Evolutionary conservation across 2,113 vertebrate species (phyloP).

Genomic region (Tupaia tana): DNA sequence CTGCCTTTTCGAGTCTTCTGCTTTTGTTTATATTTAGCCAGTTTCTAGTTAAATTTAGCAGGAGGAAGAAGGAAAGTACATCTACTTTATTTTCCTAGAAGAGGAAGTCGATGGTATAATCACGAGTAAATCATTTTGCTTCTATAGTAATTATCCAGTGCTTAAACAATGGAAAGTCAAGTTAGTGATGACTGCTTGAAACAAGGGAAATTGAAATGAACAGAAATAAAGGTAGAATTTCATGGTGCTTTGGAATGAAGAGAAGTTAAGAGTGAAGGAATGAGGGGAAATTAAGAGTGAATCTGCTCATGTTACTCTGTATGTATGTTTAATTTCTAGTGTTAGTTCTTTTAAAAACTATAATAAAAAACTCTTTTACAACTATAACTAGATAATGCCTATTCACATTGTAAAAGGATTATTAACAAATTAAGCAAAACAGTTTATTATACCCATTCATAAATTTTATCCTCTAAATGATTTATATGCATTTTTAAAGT

Average conservation of each 20-base stretch:
- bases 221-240: neutral
- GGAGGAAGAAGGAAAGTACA: neutral
- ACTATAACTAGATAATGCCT: conserved; percentile 1
- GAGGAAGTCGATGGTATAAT: neutral
- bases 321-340: neutral
- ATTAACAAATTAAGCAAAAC: conserved; percentile 12
- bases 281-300: conserved; percentile 16
- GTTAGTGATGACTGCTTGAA: neutral
- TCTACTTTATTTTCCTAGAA: neutral
- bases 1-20: neutral
- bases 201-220: neutral
- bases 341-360: neutral
- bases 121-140: neutral
- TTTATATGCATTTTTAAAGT: neutral
- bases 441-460: conserved; percentile 24
- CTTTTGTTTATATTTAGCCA: neutral
- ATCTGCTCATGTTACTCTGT: neutral
- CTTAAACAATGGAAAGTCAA: neutral
- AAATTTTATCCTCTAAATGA: neutral
- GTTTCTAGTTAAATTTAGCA: neutral
- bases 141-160: neutral
- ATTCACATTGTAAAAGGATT: conserved; percentile 7
- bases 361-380: neutral
- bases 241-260: neutral
- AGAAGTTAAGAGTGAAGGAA: neutral